Conservation (phyloP, 2,888 invertebrate genomes). For the Sinohyriopsis cumingii region DNA sequence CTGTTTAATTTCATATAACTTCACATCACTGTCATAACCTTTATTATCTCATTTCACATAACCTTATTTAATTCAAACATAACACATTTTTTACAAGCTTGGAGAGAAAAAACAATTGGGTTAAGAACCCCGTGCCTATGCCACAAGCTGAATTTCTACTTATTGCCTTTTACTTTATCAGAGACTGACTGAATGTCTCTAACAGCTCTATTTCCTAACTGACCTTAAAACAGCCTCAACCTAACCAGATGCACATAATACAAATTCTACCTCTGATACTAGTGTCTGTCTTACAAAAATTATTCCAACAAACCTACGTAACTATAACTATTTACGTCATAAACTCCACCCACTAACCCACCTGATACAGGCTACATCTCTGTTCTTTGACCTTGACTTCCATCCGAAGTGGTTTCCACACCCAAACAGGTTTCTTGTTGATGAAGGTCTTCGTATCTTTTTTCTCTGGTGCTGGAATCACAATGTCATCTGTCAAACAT, state of each 20-base stretch:
- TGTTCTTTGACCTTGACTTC: slow-evolving; percentile 32
- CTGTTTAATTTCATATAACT: neutral
- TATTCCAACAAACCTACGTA: neutral
- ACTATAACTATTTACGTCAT: neutral
- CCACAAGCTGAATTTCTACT: no score
- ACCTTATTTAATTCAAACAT: no score
- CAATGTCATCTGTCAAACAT: slow-evolving; percentile 61
- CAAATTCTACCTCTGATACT: no score
- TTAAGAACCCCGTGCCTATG: no score
- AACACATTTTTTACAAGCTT: neutral
- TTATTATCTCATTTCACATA: no score
- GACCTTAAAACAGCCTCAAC: no score
- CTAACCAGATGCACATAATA: no score
- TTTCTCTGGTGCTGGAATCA: slow-evolving; percentile 31
- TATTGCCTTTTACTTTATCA: no score
- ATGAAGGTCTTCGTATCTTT: slow-evolving; percentile 9
- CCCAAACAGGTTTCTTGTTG: slow-evolving; percentile 54
- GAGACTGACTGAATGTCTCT: no score
- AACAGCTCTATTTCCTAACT: no score
- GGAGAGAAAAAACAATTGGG: no score
- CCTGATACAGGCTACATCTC: slow-evolving; percentile 55
- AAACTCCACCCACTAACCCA: slow-evolving; percentile 7
- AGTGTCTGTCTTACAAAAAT: no score
- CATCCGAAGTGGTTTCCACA: slow-evolving; percentile 63
- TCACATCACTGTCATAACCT: neutral